Evolutionary conservation across 2,888 invertebrate species (phyloP).

Genomic region (Cantharis nigra): DNA sequence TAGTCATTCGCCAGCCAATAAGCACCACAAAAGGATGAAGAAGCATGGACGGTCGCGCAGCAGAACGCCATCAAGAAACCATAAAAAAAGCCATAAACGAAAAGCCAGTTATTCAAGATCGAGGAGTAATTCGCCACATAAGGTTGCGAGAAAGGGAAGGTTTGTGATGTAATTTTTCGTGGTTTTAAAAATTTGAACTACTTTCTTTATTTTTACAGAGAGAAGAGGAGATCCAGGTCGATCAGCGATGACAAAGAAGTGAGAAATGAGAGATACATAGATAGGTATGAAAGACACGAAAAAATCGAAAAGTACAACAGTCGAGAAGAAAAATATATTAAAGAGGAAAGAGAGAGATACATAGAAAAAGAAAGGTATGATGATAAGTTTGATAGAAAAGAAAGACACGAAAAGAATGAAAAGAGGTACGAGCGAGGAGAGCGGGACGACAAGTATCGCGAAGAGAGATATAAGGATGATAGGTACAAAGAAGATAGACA

Average conservation of each 20-base stretch:
- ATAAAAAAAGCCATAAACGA: slow-evolving; percentile 52
- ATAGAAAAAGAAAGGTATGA: slow-evolving; percentile 44
- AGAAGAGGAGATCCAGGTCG: slow-evolving; percentile 55
- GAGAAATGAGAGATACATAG: slow-evolving; percentile 52
- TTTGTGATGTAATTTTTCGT: slow-evolving; percentile 13
- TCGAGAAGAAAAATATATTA: slow-evolving; percentile 33
- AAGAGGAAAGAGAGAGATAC: slow-evolving; percentile 44
- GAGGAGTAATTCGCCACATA: slow-evolving; percentile 52
- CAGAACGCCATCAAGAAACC: slow-evolving; percentile 44
- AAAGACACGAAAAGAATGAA: slow-evolving; percentile 43
- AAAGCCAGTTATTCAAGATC: slow-evolving; percentile 52
- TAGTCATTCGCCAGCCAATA: slow-evolving; percentile 49
- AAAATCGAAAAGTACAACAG: slow-evolving; percentile 44
- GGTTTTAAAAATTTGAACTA: not conserved
- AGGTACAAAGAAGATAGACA: slow-evolving; percentile 39
- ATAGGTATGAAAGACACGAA: slow-evolving; percentile 52
- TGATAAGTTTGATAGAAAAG: slow-evolving; percentile 41
- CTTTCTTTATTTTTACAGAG: slow-evolving; percentile 42
- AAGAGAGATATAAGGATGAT: slow-evolving; percentile 45
- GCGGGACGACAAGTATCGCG: slow-evolving; percentile 40
- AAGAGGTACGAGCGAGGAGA: slow-evolving; percentile 43
- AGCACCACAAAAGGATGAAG: slow-evolving; percentile 50
- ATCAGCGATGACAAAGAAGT: slow-evolving; percentile 52
- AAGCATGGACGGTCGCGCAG: slow-evolving; percentile 51
- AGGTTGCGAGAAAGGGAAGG: slow-evolving; percentile 45